Base-by-base conservation (phyloP, 1,140 invertebrate genomes). In the Drosophila bocqueti region DNA sequence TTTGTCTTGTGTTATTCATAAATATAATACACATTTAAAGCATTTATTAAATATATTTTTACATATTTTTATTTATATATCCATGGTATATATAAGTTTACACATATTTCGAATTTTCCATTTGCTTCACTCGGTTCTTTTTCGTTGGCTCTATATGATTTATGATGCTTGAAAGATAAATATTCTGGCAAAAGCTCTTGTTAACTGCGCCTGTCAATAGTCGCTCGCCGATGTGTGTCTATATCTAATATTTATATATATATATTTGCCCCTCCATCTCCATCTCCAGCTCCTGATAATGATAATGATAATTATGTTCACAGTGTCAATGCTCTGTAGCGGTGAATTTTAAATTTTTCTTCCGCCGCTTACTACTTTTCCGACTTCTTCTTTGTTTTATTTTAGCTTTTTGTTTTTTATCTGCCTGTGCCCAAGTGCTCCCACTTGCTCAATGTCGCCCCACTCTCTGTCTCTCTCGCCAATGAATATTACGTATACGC, bases 101-200 rank as follows among this genome's bases (percentile, higher is more conserved):
- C 1, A 62, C 26, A 15, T 21, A 29, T 26, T n/a, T 4, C 0
- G 15, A 8, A 21, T 38, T 50, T 38, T 45, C 26, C 57, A 43
- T 26, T 16, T 60, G 46, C 66, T 31, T 16, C n/a, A 24, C n/a
- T 66, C 31, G 47, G 52, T 59, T 64, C 49, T 43, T 62, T 78
- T 74, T 55, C 42, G 38, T 64, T 80, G 18, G 49, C 40, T 52
- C 26, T 60, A 34, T 78, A 78, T 90, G 84, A 90, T 89, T 89
- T 89, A 89, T 89, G 84, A 90, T 90, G 84, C 84, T 84, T 89
- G 84, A 89, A 89, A 89, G 85, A 89, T 89, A 89, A 90, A 81
- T 57, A 57, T 84, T 90, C 77, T 73, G 60, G 69, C 62, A 76
- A 81, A 38, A 90, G 67, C 74, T 71, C 65, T 84, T 73, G 84